phyloP scores from a whole-genome alignment of 2,113 vertebrate species.

The Ochotona princeps region DNA sequence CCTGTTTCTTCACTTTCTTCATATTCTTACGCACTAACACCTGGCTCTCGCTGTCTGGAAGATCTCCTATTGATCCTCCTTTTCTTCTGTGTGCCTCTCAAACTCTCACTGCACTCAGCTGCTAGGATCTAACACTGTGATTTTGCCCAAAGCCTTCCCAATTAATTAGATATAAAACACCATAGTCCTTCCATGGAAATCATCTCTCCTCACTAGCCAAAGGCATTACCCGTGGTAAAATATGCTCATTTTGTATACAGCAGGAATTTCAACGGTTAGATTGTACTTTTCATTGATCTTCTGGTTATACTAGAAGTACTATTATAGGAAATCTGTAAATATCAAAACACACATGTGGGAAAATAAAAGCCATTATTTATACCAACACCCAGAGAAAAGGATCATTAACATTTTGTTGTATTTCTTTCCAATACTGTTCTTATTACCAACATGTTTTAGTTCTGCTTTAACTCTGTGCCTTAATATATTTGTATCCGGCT shows the following conservation, averaged over 20 bases:
- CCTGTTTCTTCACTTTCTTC: conserved; percentile 1
- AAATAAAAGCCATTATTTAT: conserved; percentile 35
- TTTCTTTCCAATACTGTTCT: not conserved
- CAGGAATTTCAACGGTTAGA: conserved; percentile 21
- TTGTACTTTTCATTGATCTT: conserved; percentile 38
- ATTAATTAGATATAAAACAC: conserved; percentile 64
- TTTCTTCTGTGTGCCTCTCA: conserved; percentile 22
- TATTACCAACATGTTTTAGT: not conserved
- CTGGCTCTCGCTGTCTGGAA: not conserved
- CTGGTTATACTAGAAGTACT: conserved; percentile 32
- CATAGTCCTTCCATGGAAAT: conserved; percentile 31
- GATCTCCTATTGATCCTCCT: conserved; percentile 20
- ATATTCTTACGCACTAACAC: not conserved
- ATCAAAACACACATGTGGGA: not conserved
- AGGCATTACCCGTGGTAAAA: conserved; percentile 43
- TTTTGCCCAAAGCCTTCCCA: conserved; percentile 59
- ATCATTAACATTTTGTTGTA: not conserved
- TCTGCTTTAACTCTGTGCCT: conserved; percentile 6
- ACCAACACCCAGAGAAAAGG: not conserved
- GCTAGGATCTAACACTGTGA: conserved; percentile 25
- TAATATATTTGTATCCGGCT: conserved; percentile 26
- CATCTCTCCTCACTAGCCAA: conserved; percentile 49
- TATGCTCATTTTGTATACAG: conserved; percentile 43
- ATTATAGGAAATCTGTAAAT: conserved; percentile 47
- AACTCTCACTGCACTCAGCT: not conserved